Conservation (phyloP, 2,113 vertebrate species). For the Vidua chalybeata region DNA sequence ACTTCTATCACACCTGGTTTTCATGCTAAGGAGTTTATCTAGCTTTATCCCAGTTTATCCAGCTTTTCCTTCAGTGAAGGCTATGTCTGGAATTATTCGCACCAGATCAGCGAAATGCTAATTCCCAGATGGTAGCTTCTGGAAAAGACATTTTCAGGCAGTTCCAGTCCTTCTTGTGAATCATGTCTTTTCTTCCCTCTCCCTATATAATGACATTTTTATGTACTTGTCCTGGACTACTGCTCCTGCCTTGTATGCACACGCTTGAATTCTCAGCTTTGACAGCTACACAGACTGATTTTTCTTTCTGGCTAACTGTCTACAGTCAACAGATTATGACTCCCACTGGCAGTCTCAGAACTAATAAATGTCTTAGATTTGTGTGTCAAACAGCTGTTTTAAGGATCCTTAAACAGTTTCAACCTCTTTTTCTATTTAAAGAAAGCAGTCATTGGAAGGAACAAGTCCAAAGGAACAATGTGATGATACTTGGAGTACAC, state of each 20-base stretch:
- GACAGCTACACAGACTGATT: background rate
- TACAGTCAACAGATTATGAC: background rate
- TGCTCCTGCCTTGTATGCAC: background rate
- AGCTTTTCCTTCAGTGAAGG: background rate
- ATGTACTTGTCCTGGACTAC: background rate
- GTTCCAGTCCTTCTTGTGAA: constrained; percentile 5
- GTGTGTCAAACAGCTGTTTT: background rate
- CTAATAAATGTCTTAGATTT: background rate
- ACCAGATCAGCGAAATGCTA: background rate
- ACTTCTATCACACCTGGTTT: background rate
- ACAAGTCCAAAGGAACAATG: background rate
- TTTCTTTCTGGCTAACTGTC: background rate
- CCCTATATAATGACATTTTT: background rate
- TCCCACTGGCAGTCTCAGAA: background rate
- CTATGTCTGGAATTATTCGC: background rate
- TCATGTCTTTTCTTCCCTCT: background rate
- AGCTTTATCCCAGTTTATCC: background rate
- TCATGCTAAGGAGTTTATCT: background rate
- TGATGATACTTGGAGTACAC: background rate
- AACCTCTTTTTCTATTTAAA: background rate
- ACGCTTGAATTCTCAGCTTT: background rate
- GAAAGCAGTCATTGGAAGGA: background rate
- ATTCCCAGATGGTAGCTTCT: background rate
- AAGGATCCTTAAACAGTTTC: background rate
- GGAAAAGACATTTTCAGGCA: background rate